phyloP scores from a whole-genome alignment of 2,888 invertebrate genomes.

The Ernsta delagoae region DNA sequence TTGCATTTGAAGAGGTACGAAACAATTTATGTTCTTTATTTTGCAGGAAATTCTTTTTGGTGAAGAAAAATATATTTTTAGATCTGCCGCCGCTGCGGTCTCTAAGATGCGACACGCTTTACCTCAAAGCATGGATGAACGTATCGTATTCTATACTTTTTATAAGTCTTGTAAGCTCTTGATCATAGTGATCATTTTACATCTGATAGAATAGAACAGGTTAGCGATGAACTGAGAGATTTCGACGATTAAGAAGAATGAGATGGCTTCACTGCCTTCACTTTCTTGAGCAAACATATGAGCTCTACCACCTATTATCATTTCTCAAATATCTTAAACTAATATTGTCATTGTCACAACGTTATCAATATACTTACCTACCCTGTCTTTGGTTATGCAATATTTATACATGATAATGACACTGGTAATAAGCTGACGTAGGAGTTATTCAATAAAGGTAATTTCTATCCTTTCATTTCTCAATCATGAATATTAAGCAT shows the following conservation, averaged over 20 bases:
- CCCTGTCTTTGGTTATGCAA: not conserved
- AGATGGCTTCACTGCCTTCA: no score
- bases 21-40: not conserved
- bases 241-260: no score
- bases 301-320: not conserved
- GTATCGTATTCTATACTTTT: no score
- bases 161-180: no score
- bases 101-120: no score
- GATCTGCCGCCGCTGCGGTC: no score
- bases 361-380: not conserved
- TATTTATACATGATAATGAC: not conserved
- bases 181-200: no score
- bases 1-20: not conserved
- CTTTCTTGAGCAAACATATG: no score
- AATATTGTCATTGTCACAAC: no score
- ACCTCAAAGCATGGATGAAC: no score
- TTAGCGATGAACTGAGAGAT: no score
- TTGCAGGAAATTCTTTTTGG: not conserved
- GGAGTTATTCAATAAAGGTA: not conserved
- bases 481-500: not conserved
- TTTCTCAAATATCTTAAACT: not conserved
- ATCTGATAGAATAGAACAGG: no score
- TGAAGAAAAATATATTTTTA: not conserved
- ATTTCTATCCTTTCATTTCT: not conserved
- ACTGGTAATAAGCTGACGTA: not conserved